These are phyloP conservation scores for Centropus unirufus DNA, from an alignment of 2,113 vertebrate species.

Conservation along the genomic window DNA sequence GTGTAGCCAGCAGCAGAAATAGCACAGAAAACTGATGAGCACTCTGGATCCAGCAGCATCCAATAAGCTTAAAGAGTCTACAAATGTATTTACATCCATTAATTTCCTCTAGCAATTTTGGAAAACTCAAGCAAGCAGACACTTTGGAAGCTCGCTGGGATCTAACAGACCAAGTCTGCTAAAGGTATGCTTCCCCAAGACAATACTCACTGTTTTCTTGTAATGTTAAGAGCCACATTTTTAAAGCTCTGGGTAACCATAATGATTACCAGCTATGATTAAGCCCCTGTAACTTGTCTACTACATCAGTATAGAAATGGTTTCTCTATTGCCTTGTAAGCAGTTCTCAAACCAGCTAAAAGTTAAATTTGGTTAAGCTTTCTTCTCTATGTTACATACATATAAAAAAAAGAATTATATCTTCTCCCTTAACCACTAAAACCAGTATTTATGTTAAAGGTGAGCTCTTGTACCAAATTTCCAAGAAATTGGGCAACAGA, in stretches of 20 bases:
- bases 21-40: background rate
- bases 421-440: background rate
- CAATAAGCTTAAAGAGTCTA: background rate
- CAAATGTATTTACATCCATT: background rate
- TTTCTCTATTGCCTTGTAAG: background rate
- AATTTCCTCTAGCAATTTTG: background rate
- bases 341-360: background rate
- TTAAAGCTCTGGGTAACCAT: background rate
- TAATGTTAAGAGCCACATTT: background rate
- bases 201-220: background rate
- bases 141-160: background rate
- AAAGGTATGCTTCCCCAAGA: background rate
- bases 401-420: background rate
- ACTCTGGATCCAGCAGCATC: background rate
- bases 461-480: background rate
- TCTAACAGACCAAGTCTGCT: background rate
- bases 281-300: background rate
- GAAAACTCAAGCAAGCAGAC: background rate
- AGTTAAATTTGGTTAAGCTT: background rate
- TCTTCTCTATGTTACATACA: background rate
- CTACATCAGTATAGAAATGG: background rate
- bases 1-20: background rate
- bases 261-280: background rate
- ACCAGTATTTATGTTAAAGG: background rate
- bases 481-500: background rate